These are phyloP conservation scores for Prenolepis imparis DNA, from an alignment of 2,888 invertebrate species.

Conservation along the genomic window DNA sequence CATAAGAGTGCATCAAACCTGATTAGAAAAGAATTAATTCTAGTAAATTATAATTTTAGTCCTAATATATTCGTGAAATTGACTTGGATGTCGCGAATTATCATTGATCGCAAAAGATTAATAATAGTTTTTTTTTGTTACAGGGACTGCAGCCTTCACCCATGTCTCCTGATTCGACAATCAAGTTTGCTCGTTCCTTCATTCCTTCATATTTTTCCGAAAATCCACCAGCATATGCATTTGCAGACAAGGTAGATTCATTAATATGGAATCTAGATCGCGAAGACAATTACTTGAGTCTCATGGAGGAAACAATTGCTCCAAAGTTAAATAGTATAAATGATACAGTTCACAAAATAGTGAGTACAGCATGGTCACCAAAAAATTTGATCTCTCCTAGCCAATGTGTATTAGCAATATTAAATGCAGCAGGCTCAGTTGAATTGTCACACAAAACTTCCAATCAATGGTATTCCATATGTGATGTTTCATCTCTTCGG, in stretches of 20 bases:
- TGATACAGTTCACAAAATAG: constrained; percentile 74
- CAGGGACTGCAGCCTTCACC: constrained; percentile 83
- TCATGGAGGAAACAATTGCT: constrained; percentile 79
- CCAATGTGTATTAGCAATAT: constrained; percentile 79
- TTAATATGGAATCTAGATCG: constrained; percentile 75
- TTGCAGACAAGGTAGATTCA: constrained; percentile 65
- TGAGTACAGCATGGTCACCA: constrained; percentile 81
- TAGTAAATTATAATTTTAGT: background rate
- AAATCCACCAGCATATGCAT: constrained; percentile 74
- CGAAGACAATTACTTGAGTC: constrained; percentile 78
- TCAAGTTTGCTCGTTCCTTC: constrained; percentile 81
- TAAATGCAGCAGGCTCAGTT: constrained; percentile 81
- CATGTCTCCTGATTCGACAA: constrained; percentile 71
- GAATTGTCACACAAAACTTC: constrained; percentile 77
- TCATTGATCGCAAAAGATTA: background rate
- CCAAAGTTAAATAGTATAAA: constrained; percentile 77
- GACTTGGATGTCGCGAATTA: background rate
- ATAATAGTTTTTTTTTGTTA: constrained; percentile 36
- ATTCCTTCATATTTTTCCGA: constrained; percentile 75
- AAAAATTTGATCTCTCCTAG: constrained; percentile 75
- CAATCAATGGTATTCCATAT: constrained; percentile 79
- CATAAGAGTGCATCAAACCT: background rate
- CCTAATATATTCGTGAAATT: background rate
- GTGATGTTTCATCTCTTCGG: constrained; percentile 76
- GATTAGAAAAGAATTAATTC: background rate